Percentiles rank a stretch among this genome's conserved stretches.
Evolutionary conservation across 2,888 invertebrate genomes (phyloP).

Genomic region (Drosophila kanekoi): DNA sequence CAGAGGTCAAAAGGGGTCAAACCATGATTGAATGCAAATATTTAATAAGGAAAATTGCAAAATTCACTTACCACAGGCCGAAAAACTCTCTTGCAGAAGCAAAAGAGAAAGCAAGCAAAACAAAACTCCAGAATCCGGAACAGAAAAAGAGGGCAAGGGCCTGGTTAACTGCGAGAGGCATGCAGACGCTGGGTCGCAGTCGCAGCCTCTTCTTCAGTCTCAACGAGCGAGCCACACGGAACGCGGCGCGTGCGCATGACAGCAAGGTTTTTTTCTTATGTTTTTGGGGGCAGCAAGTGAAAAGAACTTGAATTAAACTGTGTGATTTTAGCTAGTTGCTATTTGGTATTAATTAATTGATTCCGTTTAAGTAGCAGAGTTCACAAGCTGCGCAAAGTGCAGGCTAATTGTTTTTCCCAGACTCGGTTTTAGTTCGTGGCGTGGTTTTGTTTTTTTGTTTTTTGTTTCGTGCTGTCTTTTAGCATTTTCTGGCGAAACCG

Average conservation of each 20-base stretch:
- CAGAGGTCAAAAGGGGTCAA: too few relatives aligned
- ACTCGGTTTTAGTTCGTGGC: constrained; percentile 43
- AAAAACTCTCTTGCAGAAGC: constrained; percentile 16
- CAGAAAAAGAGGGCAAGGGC: constrained; percentile 15
- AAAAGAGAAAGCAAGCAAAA: constrained; percentile 40
- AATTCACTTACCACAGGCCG: background rate
- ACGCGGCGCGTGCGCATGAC: constrained; percentile 39
- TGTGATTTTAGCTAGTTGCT: background rate
- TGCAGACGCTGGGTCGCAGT: constrained; percentile 22
- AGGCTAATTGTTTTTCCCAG: constrained; percentile 44
- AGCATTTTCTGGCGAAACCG: constrained; percentile 68
- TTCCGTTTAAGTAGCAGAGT: constrained; percentile 1
- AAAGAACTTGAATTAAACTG: background rate
- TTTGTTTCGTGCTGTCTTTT: constrained; percentile 36
- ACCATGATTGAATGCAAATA: too few relatives aligned
- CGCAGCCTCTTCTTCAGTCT: constrained; percentile 59
- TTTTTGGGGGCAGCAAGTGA: constrained; percentile 9
- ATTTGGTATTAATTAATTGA: background rate
- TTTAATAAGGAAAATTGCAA: too few relatives aligned
- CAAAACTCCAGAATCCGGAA: constrained; percentile 19
- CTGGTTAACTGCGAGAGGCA: constrained; percentile 25
- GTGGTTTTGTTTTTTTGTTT: constrained; percentile 49
- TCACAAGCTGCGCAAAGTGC: constrained; percentile 23
- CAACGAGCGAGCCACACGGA: constrained; percentile 30
- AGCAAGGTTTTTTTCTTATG: constrained; percentile 22